Evolutionary conservation across 1,140 invertebrate genomes (phyloP).

Genomic region (Coptotermes formosanus): DNA sequence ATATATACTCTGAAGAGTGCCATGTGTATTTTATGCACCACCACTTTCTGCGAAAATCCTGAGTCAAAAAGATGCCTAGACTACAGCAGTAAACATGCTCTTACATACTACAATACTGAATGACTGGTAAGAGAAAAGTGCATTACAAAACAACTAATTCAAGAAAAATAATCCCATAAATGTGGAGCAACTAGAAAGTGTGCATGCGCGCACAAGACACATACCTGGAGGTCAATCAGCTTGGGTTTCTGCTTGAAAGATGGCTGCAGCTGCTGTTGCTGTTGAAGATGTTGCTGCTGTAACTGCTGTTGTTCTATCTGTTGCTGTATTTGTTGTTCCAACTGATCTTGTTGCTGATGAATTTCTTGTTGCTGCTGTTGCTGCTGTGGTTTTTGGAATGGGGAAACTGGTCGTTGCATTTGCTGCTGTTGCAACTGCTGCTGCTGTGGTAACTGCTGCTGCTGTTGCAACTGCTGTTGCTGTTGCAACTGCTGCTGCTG

Average conservation of each 20-base stretch:
- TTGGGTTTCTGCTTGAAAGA: conserved; percentile 31
- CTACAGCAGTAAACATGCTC: neutral
- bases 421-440: conserved; percentile 31
- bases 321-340: conserved; percentile 38
- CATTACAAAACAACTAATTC: neutral
- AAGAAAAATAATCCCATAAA: neutral
- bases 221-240: conserved; percentile 34
- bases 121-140: neutral
- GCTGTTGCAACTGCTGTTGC: conserved; percentile 37
- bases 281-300: conserved; percentile 36
- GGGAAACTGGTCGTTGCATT: conserved; percentile 36
- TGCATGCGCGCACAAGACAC: neutral
- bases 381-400: conserved; percentile 39
- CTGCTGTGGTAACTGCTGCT: conserved; percentile 33
- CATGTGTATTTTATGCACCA: no score
- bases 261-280: conserved; percentile 33
- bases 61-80: no score
- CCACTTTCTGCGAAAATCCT: no score
- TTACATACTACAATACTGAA: neutral
- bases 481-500: neutral
- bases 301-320: conserved; percentile 37
- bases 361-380: conserved; percentile 38
- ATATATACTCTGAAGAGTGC: no score
- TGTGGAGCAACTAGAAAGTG: neutral
- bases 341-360: conserved; percentile 33